Conservation (phyloP, 2,888 invertebrate genomes). For the Actias luna region DNA sequence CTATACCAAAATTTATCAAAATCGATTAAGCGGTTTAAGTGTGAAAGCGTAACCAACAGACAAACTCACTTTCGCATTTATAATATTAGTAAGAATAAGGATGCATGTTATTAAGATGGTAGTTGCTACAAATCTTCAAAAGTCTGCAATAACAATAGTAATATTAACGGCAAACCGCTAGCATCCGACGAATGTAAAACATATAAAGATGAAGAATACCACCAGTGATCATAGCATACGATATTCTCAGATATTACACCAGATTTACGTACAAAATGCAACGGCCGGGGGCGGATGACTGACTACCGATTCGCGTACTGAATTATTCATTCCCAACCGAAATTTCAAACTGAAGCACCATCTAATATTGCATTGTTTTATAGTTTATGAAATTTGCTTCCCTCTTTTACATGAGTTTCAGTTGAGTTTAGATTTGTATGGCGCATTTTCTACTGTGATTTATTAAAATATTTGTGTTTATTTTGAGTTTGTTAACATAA, state of each 20-base stretch:
- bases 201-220: conserved; percentile 54
- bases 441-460: conserved; percentile 12
- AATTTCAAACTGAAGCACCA: conserved; percentile 59
- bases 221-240: conserved; percentile 59
- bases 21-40: too few species aligned
- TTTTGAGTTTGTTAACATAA: conserved; percentile 2
- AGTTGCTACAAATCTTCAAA: conserved; percentile 8
- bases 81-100: too few species aligned
- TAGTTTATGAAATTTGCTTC: conserved; percentile 60
- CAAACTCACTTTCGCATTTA: too few species aligned
- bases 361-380: conserved; percentile 72
- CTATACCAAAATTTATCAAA: too few species aligned
- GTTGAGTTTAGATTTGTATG: conserved; percentile 33
- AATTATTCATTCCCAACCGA: conserved; percentile 75
- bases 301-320: conserved; percentile 74
- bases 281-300: conserved; percentile 64
- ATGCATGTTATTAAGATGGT: neutral
- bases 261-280: conserved; percentile 75
- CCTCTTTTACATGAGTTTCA: conserved; percentile 41
- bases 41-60: too few species aligned
- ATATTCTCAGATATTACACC: conserved; percentile 61
- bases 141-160: conserved; percentile 29
- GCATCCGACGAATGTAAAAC: conserved; percentile 48
- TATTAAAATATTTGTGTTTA: conserved; percentile 14
- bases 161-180: conserved; percentile 31